Conservation (phyloP, 1,140 invertebrate genomes). For the Protaetia brevitarsis region DNA sequence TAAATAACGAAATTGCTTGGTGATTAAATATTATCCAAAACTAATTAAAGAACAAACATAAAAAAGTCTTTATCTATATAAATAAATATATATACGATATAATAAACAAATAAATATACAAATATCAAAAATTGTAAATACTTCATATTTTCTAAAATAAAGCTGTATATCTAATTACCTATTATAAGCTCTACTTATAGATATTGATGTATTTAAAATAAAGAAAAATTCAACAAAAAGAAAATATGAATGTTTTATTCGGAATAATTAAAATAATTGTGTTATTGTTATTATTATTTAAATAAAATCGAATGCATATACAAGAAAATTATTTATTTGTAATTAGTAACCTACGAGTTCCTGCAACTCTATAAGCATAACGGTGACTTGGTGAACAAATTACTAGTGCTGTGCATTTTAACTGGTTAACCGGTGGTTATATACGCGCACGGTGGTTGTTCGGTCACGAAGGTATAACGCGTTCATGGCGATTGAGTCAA, state of each 20-base stretch:
- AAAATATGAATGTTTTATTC: not conserved
- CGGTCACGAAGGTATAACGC: too few species aligned
- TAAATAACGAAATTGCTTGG: not conserved
- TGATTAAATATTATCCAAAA: not conserved
- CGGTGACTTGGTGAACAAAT: too few species aligned
- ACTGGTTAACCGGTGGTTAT: too few species aligned
- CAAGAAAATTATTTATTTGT: too few species aligned
- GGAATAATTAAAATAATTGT: not conserved
- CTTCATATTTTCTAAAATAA: constrained; percentile 6
- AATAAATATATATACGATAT: not conserved
- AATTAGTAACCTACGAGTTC: too few species aligned
- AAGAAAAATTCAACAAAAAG: not conserved
- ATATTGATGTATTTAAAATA: constrained; percentile 4
- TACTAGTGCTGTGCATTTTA: too few species aligned
- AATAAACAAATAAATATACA: not conserved
- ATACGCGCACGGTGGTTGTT: too few species aligned
- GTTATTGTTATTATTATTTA: too few species aligned
- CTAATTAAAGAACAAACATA: not conserved
- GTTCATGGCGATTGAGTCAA: too few species aligned
- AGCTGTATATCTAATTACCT: not conserved
- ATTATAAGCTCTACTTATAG: not conserved
- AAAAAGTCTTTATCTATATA: not conserved
- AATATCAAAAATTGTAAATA: constrained; percentile 16
- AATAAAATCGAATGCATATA: too few species aligned
- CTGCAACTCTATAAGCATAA: too few species aligned